Evolutionary conservation across 2,113 vertebrate genomes (phyloP), one percentile per base, ranked within the genome.

Genomic region (Phaetusa simplex): DNA sequence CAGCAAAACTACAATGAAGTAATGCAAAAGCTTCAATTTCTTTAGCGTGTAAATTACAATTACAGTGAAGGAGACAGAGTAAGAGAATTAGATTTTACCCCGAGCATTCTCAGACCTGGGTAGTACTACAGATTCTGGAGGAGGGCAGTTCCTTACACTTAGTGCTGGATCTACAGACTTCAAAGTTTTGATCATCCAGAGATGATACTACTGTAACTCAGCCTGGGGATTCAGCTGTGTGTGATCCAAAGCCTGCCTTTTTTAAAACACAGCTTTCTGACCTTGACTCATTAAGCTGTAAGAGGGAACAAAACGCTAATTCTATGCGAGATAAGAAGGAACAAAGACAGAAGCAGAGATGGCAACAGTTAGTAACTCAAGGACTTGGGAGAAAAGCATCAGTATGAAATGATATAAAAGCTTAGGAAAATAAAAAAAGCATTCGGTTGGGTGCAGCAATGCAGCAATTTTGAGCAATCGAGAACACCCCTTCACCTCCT

Each of bases 341-440:
- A 40, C 5, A 49, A 49, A 42, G 42, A 42, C 9, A 81, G 52
- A 67, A 82, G 22, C 66, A 59, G 71, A 80, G 26, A 40, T 16
- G 15, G 21, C n/a, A 86, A 47, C 3, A 64, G 42, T 65, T 40
- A 13, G 6, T 52, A 47, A n/a, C 26, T 85, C 30, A 62, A 30
- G 22, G 38, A 34, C 24, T 71, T 58, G 30, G 42, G 36, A 50
- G 30, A 80, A 74, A 45, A 83, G 0, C 4, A 40, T 34, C 23
- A 5, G 4, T 34, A 52, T 29, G 30, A 77, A 66, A 69, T 36
- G 0, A 52, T 8, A 18, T 3, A 49, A 90, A 84, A 47, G 40
- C 6, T 0, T 4, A 62, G 30, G 34, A 24, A 15, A 30, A 55
- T n/a, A 32, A 36, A 32, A 72, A 72, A 38, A 12, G 0, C 3